A percentile compares a stretch with the other conserved stretches of the same genome.
phyloP scores from a whole-genome alignment of 2,888 invertebrate species.

The Cerastoderma edule region DNA sequence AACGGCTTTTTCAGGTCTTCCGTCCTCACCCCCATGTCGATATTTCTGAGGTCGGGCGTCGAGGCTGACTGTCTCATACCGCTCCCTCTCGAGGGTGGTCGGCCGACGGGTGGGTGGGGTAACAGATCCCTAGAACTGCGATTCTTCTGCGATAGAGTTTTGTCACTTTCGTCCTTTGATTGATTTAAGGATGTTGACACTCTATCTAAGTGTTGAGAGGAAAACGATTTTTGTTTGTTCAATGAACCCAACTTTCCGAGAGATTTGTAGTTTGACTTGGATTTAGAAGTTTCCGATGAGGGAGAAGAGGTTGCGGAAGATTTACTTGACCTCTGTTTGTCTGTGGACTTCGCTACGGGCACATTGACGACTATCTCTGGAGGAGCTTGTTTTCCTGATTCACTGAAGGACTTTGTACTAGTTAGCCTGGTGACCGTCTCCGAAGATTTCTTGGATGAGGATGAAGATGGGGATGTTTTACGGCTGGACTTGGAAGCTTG shows the following conservation, averaged over 20 bases:
- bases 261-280: conserved; percentile 42
- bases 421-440: conserved; percentile 30
- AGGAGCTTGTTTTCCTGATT: conserved; percentile 22
- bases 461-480: conserved; percentile 25
- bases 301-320: conserved; percentile 18
- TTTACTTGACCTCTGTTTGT: conserved; percentile 16
- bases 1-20: conserved; percentile 56
- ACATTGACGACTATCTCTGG: conserved; percentile 47
- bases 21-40: conserved; percentile 42
- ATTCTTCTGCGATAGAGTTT: conserved; percentile 16
- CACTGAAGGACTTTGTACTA: conserved; percentile 18
- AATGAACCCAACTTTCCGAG: conserved; percentile 48
- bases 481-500: conserved; percentile 37
- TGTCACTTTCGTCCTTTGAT: conserved; percentile 16
- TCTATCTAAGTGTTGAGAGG: conserved; percentile 58
- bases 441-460: conserved; percentile 11
- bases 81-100: conserved; percentile 46
- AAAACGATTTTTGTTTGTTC: conserved; percentile 55
- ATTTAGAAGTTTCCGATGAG: conserved; percentile 7
- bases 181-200: conserved; percentile 21
- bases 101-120: conserved; percentile 57
- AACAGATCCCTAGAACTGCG: conserved; percentile 33
- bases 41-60: conserved; percentile 57
- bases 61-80: conserved; percentile 54
- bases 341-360: conserved; percentile 5